A percentile compares a stretch with the other conserved stretches of the same genome.
phyloP scores from a whole-genome alignment of 2,113 vertebrate genomes.

The Pelodiscus sinensis region DNA sequence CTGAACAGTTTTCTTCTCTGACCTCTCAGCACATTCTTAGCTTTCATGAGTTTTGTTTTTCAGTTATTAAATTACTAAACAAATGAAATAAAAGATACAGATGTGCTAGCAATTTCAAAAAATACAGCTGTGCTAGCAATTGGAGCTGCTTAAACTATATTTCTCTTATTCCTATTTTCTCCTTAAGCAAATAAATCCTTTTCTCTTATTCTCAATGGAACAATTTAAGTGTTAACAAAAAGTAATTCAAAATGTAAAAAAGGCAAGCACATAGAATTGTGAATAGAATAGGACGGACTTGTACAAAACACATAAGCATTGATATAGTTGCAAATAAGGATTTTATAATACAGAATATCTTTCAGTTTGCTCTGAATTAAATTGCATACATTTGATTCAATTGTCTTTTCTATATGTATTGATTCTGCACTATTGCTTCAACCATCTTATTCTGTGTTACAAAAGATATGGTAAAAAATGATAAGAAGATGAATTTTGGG shows the following conservation, averaged over 20 bases:
- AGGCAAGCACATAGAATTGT: constrained; percentile 6
- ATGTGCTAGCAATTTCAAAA: constrained; percentile 30
- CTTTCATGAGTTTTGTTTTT: constrained; percentile 58
- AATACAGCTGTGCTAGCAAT: constrained; percentile 30
- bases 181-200: constrained; percentile 62
- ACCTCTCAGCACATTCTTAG: constrained; percentile 41
- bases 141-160: not conserved
- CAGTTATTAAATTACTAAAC: constrained; percentile 53
- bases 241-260: constrained; percentile 54
- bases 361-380: constrained; percentile 29
- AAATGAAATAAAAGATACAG: constrained; percentile 46
- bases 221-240: constrained; percentile 52
- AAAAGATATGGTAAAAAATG: not conserved
- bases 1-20: constrained; percentile 5
- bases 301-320: constrained; percentile 17
- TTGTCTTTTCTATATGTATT: not conserved
- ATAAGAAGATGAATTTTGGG: constrained; percentile 17
- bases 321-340: constrained; percentile 27
- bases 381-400: constrained; percentile 4
- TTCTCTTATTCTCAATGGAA: constrained; percentile 33
- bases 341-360: constrained; percentile 34
- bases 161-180: constrained; percentile 46
- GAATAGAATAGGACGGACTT: constrained; percentile 43
- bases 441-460: not conserved
- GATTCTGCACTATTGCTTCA: not conserved